Conservation (phyloP, 2,888 invertebrate genomes). For the Ceramica pisi region DNA sequence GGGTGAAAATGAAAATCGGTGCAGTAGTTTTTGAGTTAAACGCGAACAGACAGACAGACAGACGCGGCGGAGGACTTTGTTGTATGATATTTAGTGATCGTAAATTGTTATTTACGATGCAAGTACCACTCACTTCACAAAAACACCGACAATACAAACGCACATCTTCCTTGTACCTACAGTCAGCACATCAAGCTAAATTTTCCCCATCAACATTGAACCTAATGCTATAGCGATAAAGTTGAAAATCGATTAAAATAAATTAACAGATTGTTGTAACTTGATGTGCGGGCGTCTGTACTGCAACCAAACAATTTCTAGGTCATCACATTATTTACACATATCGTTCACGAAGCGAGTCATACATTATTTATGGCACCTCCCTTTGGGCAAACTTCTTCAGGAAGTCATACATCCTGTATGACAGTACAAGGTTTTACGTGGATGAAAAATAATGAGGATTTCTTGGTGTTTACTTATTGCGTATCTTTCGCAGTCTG, state of each 20-base stretch:
- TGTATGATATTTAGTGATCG: too few relatives aligned
- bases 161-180: slow-evolving; percentile 51
- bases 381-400: slow-evolving; percentile 46
- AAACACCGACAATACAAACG: slow-evolving; percentile 36
- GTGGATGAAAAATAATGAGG: slow-evolving; percentile 21
- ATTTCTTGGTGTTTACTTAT: slow-evolving; percentile 16
- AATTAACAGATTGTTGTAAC: too few relatives aligned
- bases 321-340: slow-evolving; percentile 55
- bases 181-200: too few relatives aligned
- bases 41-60: too few relatives aligned
- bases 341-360: slow-evolving; percentile 34
- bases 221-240: too few relatives aligned
- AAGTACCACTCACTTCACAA: slow-evolving; percentile 14
- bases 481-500: neutral
- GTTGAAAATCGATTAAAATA: too few relatives aligned
- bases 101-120: too few relatives aligned
- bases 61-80: too few relatives aligned
- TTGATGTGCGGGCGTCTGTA: too few relatives aligned
- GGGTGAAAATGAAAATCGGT: too few relatives aligned
- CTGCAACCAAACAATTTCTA: slow-evolving; percentile 42
- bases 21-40: too few relatives aligned
- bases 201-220: too few relatives aligned
- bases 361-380: slow-evolving; percentile 47
- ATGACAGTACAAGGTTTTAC: slow-evolving; percentile 51
- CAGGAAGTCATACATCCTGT: slow-evolving; percentile 56